phyloP scores from a whole-genome alignment of 2,888 invertebrate species.

The Polyploca ridens region DNA sequence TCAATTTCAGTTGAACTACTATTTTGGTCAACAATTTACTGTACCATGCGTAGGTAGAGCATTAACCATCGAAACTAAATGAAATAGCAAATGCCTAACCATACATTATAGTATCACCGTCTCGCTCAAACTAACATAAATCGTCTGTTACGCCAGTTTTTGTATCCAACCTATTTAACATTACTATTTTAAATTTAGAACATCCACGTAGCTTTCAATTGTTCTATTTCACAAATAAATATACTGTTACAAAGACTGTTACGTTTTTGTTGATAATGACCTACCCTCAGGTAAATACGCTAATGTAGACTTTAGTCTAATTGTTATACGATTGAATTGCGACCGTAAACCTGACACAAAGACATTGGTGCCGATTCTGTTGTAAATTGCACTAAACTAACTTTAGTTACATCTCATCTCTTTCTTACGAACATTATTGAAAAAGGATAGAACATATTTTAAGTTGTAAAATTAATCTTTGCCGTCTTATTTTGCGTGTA shows the following conservation, averaged over 20 bases:
- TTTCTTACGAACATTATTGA: too few species aligned
- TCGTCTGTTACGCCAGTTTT: slow-evolving; percentile 14
- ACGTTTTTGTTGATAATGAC: not conserved
- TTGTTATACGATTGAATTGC: not conserved
- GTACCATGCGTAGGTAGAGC: slow-evolving; percentile 2
- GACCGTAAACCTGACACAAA: too few species aligned
- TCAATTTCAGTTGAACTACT: not conserved
- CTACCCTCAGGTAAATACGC: not conserved
- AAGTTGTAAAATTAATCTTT: too few species aligned
- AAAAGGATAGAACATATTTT: too few species aligned
- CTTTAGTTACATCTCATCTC: too few species aligned
- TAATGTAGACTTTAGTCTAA: not conserved
- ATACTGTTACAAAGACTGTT: not conserved
- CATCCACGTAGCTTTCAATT: slow-evolving; percentile 35
- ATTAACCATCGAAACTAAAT: not conserved
- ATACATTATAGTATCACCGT: not conserved
- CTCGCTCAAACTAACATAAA: slow-evolving; percentile 6
- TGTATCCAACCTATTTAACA: slow-evolving; percentile 38
- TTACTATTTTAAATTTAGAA: slow-evolving; percentile 41
- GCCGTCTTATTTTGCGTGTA: too few species aligned
- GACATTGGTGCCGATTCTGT: too few species aligned
- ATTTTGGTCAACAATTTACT: not conserved
- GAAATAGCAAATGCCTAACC: slow-evolving; percentile 3
- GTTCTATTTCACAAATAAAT: slow-evolving; percentile 21
- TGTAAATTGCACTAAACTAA: too few species aligned